A percentile compares a stretch with the other conserved stretches of the same genome.
These are phyloP conservation scores for Lamellibrachia satsuma DNA, from an alignment of 2,888 invertebrate genomes.

Conservation along the genomic window DNA sequence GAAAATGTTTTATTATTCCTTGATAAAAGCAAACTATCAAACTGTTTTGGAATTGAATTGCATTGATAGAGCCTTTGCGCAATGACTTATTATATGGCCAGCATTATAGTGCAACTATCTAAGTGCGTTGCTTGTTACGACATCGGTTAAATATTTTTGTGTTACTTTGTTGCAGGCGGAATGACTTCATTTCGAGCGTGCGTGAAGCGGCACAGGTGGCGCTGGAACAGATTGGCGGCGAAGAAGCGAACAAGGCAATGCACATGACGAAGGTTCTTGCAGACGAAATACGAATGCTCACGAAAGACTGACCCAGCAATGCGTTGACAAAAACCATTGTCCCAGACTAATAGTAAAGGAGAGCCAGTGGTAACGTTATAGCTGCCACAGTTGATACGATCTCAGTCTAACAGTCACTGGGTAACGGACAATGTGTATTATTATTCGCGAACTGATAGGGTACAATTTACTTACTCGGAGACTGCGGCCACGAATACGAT, in stretches of 20 bases:
- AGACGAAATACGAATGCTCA: constrained; percentile 53
- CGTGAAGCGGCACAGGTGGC: constrained; percentile 55
- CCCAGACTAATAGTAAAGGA: constrained; percentile 30
- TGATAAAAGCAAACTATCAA: not conserved
- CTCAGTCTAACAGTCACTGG: no score
- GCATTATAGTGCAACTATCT: not conserved
- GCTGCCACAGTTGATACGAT: not conserved
- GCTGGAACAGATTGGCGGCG: constrained; percentile 56
- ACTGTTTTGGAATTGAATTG: not conserved
- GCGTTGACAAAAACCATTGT: constrained; percentile 32
- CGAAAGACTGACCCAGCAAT: constrained; percentile 33
- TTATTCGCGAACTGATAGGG: no score
- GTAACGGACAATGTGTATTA: no score
- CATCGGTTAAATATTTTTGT: not conserved
- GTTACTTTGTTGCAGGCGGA: constrained; percentile 47
- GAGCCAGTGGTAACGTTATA: not conserved
- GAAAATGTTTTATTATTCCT: not conserved
- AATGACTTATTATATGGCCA: not conserved
- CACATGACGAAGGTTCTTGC: constrained; percentile 55
- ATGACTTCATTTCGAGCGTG: constrained; percentile 57
- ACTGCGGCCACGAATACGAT: no score
- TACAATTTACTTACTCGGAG: no score
- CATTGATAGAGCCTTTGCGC: not conserved
- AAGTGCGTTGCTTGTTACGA: not conserved
- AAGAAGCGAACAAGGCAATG: constrained; percentile 57